Conservation (phyloP, 2,113 vertebrate species). For the Hystrix brachyura region DNA sequence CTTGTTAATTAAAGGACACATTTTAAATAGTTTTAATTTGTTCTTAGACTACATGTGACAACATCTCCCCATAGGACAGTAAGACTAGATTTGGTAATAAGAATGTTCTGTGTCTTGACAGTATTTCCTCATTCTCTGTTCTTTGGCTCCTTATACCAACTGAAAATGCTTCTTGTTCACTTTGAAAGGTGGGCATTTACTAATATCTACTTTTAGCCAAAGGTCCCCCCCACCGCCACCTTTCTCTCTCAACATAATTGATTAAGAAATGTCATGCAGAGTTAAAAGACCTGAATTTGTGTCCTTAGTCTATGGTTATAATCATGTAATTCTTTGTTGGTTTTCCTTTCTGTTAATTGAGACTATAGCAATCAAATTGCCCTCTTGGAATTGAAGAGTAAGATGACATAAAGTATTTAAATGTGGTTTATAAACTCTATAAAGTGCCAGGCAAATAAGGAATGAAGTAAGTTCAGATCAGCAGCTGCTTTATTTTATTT, state of each 20-base stretch:
- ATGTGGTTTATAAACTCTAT: background rate
- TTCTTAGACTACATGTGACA: background rate
- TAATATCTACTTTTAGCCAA: background rate
- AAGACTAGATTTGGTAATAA: background rate
- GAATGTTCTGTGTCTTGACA: background rate
- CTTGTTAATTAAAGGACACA: background rate
- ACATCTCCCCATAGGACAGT: background rate
- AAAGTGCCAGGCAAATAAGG: background rate
- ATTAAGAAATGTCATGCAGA: background rate
- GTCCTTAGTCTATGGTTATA: background rate
- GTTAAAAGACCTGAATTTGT: background rate
- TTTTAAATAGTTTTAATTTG: constrained; percentile 32
- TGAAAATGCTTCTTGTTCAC: background rate
- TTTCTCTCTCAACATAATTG: background rate
- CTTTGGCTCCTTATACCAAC: background rate
- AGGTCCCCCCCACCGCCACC: background rate
- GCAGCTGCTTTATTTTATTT: background rate
- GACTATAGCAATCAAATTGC: background rate
- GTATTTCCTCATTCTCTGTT: background rate
- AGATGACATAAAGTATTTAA: background rate
- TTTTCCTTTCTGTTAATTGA: constrained; percentile 13
- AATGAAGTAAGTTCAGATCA: background rate
- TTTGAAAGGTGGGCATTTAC: background rate
- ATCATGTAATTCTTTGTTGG: background rate
- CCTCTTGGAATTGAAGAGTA: background rate